phyloP scores from a whole-genome alignment of 2,113 vertebrate species.

The Pelecanoides urinatrix region DNA sequence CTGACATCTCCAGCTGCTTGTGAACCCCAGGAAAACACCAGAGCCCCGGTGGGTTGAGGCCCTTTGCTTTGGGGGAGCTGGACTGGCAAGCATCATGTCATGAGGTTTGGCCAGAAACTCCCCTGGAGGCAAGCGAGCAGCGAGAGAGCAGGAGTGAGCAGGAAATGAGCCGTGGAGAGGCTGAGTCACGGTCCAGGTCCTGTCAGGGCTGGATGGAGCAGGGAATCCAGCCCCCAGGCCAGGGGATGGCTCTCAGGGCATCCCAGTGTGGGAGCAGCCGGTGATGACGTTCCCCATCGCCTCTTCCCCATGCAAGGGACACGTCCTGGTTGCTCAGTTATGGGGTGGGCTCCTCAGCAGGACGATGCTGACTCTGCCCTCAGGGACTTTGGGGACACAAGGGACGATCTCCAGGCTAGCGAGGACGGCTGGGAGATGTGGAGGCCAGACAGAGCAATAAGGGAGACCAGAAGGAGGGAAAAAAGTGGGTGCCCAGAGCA shows the following conservation, averaged over 20 bases:
- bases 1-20: background rate
- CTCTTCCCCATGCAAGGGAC: background rate
- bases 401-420: background rate
- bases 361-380: background rate
- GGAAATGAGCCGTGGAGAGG: conserved; percentile 22
- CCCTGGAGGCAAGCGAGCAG: background rate
- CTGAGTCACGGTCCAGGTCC: background rate
- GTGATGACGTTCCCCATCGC: accelerated
- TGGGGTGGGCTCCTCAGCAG: background rate
- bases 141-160: conserved; percentile 20
- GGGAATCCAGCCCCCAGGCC: background rate
- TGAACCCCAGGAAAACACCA: background rate
- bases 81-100: background rate
- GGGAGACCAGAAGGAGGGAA: background rate
- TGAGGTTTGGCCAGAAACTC: background rate
- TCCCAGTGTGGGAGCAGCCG: background rate
- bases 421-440: background rate
- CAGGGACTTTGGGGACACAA: background rate
- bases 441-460: background rate
- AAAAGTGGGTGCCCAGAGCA: background rate
- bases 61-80: background rate
- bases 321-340: background rate
- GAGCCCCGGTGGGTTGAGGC: background rate
- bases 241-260: background rate
- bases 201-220: background rate